Evolutionary conservation across 2,113 vertebrate species (phyloP).

Genomic region (Felis chaus): DNA sequence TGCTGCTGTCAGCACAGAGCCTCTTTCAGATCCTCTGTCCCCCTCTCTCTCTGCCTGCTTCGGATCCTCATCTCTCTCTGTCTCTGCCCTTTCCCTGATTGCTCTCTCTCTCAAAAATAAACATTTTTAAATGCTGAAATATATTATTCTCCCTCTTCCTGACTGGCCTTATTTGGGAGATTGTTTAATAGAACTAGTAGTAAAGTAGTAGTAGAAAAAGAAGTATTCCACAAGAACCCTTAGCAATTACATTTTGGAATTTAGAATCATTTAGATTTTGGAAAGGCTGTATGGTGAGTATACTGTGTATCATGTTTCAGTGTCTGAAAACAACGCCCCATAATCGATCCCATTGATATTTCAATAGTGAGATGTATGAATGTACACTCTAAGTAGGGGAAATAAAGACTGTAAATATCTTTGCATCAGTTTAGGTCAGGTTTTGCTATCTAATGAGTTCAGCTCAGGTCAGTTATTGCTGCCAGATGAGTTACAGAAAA

Average conservation of each 20-base stretch:
- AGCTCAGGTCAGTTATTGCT: background rate
- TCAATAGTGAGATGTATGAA: background rate
- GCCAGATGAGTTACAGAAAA: background rate
- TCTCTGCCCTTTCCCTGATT: no score
- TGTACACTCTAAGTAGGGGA: background rate
- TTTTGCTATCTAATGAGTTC: conserved; percentile 5
- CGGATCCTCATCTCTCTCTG: no score
- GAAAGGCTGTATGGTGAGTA: background rate
- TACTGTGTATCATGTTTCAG: background rate
- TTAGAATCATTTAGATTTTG: conserved; percentile 13
- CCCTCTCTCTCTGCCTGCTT: no score
- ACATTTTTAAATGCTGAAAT: background rate
- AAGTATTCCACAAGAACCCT: background rate
- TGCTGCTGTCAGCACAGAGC: no score
- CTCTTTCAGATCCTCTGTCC: no score
- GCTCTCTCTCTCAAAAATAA: no score
- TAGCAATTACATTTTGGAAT: background rate
- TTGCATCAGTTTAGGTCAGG: background rate
- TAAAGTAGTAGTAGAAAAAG: background rate
- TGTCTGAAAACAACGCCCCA: conserved; percentile 2
- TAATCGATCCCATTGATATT: conserved; percentile 15
- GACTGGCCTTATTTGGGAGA: background rate
- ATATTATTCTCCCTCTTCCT: background rate
- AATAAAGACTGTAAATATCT: background rate
- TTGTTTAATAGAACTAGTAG: background rate